phyloP scores from a whole-genome alignment of 2,113 vertebrate species.

The Loxodonta africana region DNA sequence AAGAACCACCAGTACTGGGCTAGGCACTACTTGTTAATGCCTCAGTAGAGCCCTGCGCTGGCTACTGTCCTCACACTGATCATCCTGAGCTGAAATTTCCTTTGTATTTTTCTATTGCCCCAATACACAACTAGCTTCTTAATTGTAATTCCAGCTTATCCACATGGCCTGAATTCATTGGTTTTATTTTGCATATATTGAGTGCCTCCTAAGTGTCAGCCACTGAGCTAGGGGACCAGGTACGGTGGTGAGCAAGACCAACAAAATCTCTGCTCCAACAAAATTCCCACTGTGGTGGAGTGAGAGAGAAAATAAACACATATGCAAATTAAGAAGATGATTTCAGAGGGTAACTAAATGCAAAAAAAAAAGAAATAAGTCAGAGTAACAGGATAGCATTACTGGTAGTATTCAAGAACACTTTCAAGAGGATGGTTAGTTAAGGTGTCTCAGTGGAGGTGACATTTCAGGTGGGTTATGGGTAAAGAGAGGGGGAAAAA shows the following conservation, averaged over 20 bases:
- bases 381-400: not conserved
- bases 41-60: not conserved
- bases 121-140: not conserved
- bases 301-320: slow-evolving; percentile 34
- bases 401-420: not conserved
- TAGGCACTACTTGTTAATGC: not conserved
- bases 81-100: not conserved
- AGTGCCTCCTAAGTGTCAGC: not conserved
- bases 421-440: not conserved
- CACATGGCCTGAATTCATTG: not conserved
- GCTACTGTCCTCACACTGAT: not conserved
- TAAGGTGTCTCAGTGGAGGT: not conserved
- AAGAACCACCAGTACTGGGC: not conserved
- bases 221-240: not conserved
- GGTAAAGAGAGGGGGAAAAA: not conserved
- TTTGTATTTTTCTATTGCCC: not conserved
- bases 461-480: not conserved
- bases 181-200: not conserved
- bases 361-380: not conserved
- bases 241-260: not conserved
- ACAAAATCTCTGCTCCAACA: not conserved
- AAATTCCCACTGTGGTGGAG: not conserved
- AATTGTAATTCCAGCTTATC: not conserved
- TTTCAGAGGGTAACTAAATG: not conserved
- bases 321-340: not conserved